phyloP scores from a whole-genome alignment of 1,140 invertebrate genomes.

The Calliphora vicina region DNA sequence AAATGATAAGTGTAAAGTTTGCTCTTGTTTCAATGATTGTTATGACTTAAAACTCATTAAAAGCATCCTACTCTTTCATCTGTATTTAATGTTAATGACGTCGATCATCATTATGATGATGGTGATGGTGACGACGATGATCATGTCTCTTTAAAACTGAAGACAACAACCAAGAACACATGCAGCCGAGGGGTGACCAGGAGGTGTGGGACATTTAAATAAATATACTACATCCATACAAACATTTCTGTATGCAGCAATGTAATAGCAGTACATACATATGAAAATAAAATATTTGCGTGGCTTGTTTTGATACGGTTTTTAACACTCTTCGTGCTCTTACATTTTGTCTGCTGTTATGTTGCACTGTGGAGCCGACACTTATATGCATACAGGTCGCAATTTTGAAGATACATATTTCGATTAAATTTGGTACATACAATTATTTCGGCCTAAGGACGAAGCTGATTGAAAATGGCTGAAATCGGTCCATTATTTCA shows the following conservation, averaged over 20 bases:
- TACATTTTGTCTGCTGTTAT: neutral
- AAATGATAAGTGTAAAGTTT: constrained; percentile 10
- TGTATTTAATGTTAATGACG: neutral
- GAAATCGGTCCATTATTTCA: too few species aligned
- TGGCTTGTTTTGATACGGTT: constrained; percentile 33
- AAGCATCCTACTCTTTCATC: neutral
- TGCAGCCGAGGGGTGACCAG: neutral
- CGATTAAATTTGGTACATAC: too few species aligned
- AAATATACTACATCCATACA: neutral
- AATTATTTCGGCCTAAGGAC: too few species aligned
- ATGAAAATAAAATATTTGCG: constrained; percentile 11
- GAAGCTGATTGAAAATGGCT: too few species aligned
- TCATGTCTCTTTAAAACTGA: too few species aligned
- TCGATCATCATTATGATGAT: neutral
- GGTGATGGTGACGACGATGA: neutral
- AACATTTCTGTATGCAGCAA: neutral
- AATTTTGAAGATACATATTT: too few species aligned
- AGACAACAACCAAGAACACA: too few species aligned
- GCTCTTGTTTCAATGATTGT: constrained; percentile 29
- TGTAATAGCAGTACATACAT: too few species aligned
- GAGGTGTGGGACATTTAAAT: too few species aligned
- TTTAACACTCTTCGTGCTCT: constrained; percentile 14
- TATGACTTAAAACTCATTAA: constrained; percentile 32
- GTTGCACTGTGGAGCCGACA: neutral
- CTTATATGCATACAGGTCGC: too few species aligned